Base-by-base conservation (phyloP, 2,888 invertebrate species). In the Spodoptera exigua region DNA sequence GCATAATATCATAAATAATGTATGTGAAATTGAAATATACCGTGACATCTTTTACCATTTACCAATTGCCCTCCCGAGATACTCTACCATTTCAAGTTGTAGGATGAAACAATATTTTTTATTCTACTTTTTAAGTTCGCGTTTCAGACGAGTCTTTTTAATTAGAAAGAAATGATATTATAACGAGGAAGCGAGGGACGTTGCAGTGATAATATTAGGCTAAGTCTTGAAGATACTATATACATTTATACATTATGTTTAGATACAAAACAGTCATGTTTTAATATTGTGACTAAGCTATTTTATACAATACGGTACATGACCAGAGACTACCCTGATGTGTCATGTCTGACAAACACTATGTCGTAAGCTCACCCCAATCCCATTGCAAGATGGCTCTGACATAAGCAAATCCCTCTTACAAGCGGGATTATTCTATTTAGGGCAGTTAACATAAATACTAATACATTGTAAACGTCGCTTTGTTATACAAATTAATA, bases 121-220 rank as follows among this genome's bases (percentile, higher is more conserved):
- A 12, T 45, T 40, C 27, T n/a, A 45, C n/a, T 18, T 40, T 64
- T 18, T 51, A 40, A 45, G 17, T 64, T 54, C 12, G 11, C 55
- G 1, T 32, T 53, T 45, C 9, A 53, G n/a, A 9, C 9, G 12
- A 13, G 16, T 46, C 4, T 40, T 46, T 55, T 40, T 21, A 40
- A 61, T 46, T 3, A 46, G 14, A 45, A 55, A 54, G 1, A 45
- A 40, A 41, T 45, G 39, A 54, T 21, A 43, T 52, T 43, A 18
- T 18, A 41, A 36, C 39, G 65, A 46, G 10, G 16, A 7, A 18
- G 9, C 18, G 43, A 52, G 37, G 18, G 7, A 27, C n/a, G 13
- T n/a, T 34, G 34, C 21, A 21, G 11, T 13, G 11, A 51, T 37
- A 21, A 63, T 53, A 21, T 37, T 14, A 27, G 10, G 9, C 43